Evolutionary conservation across 1,140 invertebrate species (phyloP), one percentile per base, ranked within the genome.

Genomic region (Zelostemma sp.): DNA sequence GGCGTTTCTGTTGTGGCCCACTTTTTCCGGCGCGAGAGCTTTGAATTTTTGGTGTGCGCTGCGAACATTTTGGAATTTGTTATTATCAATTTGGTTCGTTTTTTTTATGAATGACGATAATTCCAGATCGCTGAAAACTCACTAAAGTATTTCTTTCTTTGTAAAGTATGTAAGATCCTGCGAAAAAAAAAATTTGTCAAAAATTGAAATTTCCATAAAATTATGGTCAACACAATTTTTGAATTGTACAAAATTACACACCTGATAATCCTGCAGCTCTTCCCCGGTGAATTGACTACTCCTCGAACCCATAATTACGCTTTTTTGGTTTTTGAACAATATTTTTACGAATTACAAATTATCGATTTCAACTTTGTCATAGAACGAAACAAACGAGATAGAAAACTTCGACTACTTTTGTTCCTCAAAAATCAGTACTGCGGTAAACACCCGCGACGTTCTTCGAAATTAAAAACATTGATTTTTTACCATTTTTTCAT

Each of bases 141-240:
- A 96, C 95, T 92, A 90, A 58, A 97, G 82, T 19, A 97, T 93
- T 89, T 96, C 94, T 79, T 95, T 95, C 78, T 95, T 95, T 4
- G 93, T 93, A 75, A 97, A 95, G 83, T 95, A 96, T 31, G 94
- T 97, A 14, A 96, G 86, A 85, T 96, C 94, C 92, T 94, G 81
- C 47, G 89, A 28, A 28, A 90, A 67, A 78, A 73, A 50, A 60
- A 63, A 46, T 43, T 58, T 21, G 19, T 55, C 16, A 60, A 40
- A 25, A 25, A 4, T 25, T 25, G 3, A 25, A 25, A 6, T 21
- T 14, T 51, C 1, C 19, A 11, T 16, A 28, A 41, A 15, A 50
- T 38, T 62, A 31, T 31, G 28, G 28, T 31, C 11, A 31, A 6
- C 28, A 31, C 11, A 31, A 31, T 31, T n/a, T 38, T 38, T 38